Conservation (phyloP, 2,797 vertebrate species). For the Lacerta viridis region DNA sequence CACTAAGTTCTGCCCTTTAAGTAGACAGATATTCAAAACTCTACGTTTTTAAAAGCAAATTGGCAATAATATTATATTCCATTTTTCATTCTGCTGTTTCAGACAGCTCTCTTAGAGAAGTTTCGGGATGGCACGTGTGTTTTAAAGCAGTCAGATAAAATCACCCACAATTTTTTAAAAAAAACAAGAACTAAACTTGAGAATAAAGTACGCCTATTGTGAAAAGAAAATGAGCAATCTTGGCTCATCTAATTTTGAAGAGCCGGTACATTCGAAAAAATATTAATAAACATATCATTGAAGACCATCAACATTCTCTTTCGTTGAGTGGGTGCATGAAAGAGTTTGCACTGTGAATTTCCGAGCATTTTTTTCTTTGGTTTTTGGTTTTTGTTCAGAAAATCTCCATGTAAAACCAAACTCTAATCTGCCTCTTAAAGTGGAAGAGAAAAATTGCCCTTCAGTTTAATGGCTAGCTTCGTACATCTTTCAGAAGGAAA, state of each 20-base stretch:
- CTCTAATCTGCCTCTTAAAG: conserved; percentile 42
- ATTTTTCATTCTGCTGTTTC: not conserved
- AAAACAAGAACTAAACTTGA: not conserved
- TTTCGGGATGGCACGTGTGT: not conserved
- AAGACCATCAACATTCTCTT: not conserved
- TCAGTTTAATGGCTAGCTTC: conserved; percentile 17
- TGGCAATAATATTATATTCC: not conserved
- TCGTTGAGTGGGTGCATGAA: not conserved
- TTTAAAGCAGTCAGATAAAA: conserved; percentile 6
- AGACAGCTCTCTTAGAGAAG: not conserved
- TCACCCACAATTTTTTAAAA: not conserved
- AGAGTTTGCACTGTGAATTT: conserved; percentile 26
- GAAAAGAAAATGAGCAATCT: not conserved
- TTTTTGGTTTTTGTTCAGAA: conserved; percentile 2
- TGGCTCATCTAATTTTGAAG: not conserved
- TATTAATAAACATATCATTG: not conserved
- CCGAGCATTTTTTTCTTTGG: conserved; percentile 10
- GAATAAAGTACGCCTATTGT: not conserved
- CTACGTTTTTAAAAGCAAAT: not conserved
- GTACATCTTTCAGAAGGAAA: not conserved
- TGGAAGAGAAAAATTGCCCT: not conserved
- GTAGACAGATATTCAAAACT: too few relatives aligned
- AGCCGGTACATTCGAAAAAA: not conserved
- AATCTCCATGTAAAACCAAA: conserved; percentile 54
- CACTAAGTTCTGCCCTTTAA: not conserved